Evolutionary conservation across 2,113 vertebrate species (phyloP).

Genomic region (Lamprotornis superbus): DNA sequence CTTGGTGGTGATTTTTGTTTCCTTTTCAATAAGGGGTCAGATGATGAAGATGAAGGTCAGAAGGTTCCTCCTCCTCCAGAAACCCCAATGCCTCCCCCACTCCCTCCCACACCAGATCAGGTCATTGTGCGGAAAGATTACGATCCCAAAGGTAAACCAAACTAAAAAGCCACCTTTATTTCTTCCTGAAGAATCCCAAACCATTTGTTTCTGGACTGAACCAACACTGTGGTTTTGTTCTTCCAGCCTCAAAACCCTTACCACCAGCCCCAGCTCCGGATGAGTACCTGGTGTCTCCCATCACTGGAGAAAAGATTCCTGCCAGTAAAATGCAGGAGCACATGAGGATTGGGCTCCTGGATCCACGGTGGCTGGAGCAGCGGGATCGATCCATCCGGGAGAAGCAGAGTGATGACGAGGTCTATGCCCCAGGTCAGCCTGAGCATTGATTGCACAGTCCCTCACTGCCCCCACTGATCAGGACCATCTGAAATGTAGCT

Average conservation of each 20-base stretch:
- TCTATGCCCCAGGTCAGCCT: slow-evolving; percentile 87
- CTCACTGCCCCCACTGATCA: accelerated
- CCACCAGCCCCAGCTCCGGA: slow-evolving; percentile 78
- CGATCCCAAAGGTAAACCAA: slow-evolving; percentile 89
- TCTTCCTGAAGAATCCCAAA: background rate
- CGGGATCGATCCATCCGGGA: slow-evolving; percentile 93
- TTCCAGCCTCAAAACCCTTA: slow-evolving; percentile 87
- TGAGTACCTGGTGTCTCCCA: slow-evolving; percentile 96
- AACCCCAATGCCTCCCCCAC: slow-evolving; percentile 93
- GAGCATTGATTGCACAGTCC: no score
- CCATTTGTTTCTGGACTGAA: background rate
- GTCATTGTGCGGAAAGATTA: slow-evolving; percentile 98
- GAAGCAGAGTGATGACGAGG: slow-evolving; percentile 95
- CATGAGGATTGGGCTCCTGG: slow-evolving; percentile 97
- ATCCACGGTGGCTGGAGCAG: slow-evolving; percentile 97
- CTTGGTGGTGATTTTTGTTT: background rate
- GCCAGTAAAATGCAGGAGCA: slow-evolving; percentile 99
- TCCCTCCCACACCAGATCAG: slow-evolving; percentile 96
- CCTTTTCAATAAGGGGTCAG: slow-evolving; percentile 83
- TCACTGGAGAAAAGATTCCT: slow-evolving; percentile 96
- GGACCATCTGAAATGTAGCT: background rate
- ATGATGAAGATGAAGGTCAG: slow-evolving; percentile 93
- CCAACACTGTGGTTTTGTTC: background rate
- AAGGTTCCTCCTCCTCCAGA: slow-evolving; percentile 93
- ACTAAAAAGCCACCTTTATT: background rate